Evolutionary conservation across 1,140 invertebrate genomes (phyloP).

Genomic region (Pachypeltis micranthus): DNA sequence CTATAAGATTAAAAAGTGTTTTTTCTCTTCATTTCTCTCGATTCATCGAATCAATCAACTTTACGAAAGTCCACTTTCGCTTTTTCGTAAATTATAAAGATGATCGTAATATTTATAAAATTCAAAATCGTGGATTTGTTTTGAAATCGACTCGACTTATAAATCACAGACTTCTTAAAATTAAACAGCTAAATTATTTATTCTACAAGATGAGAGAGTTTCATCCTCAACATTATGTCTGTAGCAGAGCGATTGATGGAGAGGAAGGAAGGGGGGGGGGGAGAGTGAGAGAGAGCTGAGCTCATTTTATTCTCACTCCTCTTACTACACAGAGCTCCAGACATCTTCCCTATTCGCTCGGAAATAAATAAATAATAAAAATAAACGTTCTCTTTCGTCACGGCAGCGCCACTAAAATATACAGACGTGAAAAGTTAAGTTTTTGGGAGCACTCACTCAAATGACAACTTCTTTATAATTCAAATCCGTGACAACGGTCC

Average conservation of each 20-base stretch:
- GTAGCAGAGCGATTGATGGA: not conserved
- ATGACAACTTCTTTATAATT: too few relatives aligned
- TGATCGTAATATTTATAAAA: not conserved
- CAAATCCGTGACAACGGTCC: too few relatives aligned
- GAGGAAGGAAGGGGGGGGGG: too few relatives aligned
- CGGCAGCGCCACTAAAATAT: not conserved
- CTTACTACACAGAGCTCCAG: not conserved
- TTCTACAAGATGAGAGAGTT: not conserved
- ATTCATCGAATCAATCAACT: not conserved
- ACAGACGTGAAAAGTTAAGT: not conserved
- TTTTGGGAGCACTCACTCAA: too few relatives aligned
- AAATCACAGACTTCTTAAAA: not conserved
- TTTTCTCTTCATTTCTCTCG: too few relatives aligned
- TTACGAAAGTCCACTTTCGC: not conserved
- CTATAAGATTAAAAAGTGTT: not conserved
- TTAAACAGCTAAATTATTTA: not conserved
- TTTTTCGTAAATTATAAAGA: too few relatives aligned
- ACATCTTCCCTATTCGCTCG: not conserved
- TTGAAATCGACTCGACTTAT: not conserved
- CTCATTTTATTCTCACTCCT: too few relatives aligned
- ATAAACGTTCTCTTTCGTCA: not conserved
- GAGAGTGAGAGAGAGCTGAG: too few relatives aligned
- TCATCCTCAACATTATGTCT: not conserved
- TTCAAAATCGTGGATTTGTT: not conserved
- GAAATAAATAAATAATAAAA: not conserved